phyloP scores from a whole-genome alignment of 2,113 vertebrate species.

The Oncorhynchus kisutch region DNA sequence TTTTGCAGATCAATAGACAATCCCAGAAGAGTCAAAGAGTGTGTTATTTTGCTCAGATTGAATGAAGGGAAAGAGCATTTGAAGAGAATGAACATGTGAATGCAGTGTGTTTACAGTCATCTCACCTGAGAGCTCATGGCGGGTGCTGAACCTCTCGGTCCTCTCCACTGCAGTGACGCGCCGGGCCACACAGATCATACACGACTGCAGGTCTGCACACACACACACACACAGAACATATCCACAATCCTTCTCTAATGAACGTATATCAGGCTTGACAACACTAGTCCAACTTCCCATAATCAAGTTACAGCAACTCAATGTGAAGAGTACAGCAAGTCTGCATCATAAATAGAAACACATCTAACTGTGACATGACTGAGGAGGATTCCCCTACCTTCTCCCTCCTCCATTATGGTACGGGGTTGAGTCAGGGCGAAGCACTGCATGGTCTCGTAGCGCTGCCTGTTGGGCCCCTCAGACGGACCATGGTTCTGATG shows the following conservation, averaged over 20 bases:
- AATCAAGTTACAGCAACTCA: background rate
- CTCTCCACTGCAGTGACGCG: conserved; percentile 87
- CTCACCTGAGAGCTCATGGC: conserved; percentile 94
- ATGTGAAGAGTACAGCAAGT: background rate
- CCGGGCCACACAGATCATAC: conserved; percentile 97
- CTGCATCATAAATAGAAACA: background rate
- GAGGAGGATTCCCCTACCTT: conserved; percentile 74
- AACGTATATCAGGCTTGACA: background rate
- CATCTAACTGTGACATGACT: background rate
- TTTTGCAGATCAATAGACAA: background rate
- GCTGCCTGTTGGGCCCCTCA: conserved; percentile 76
- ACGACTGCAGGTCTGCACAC: conserved; percentile 90
- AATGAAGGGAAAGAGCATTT: background rate
- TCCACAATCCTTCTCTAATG: background rate
- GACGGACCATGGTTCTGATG: conserved; percentile 55
- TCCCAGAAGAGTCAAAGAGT: background rate
- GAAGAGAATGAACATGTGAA: background rate
- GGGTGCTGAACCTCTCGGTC: conserved; percentile 92
- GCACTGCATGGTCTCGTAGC: conserved; percentile 98
- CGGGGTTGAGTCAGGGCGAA: conserved; percentile 95
- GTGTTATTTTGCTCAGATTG: no score
- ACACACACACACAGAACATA: conserved; percentile 8
- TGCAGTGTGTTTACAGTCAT: background rate
- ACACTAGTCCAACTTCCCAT: background rate
- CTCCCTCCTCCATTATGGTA: conserved; percentile 97